Conservation (phyloP, 92 coral and sea anemone species). For the Palythoa grandis region DNA sequence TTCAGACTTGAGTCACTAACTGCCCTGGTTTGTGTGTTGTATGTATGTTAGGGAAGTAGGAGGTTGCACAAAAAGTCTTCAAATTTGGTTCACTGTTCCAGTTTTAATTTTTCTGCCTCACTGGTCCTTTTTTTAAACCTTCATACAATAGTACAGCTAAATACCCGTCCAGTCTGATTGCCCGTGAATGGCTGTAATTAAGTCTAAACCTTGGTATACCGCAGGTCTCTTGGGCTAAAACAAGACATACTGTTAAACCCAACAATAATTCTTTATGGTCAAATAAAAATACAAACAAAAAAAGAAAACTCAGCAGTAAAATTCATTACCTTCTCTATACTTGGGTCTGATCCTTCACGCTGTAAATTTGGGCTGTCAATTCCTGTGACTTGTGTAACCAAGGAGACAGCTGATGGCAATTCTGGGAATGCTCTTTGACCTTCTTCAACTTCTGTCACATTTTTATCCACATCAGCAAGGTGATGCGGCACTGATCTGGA, state of each 20-base stretch:
- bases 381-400: constrained; percentile 61
- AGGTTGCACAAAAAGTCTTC: too few relatives aligned
- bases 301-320: neutral
- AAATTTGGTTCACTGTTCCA: neutral
- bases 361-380: neutral
- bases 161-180: neutral
- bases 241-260: too few relatives aligned
- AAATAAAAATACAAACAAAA: neutral
- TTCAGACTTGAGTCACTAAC: too few relatives aligned
- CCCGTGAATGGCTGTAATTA: neutral
- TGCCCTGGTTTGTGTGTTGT: too few relatives aligned
- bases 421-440: constrained; percentile 64
- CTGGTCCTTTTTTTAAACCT: neutral
- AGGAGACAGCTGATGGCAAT: constrained; percentile 94
- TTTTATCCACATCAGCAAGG: constrained; percentile 59
- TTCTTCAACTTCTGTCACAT: constrained; percentile 44
- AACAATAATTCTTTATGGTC: too few relatives aligned
- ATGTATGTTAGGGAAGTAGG: too few relatives aligned
- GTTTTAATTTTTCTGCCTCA: neutral
- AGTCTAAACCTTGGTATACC: neutral
- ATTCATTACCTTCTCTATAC: constrained; percentile 57
- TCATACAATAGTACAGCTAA: neutral
- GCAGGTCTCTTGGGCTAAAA: too few relatives aligned
- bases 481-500: constrained; percentile 67
- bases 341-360: constrained; percentile 36